Percentiles rank a stretch among this genome's conserved stretches.
Evolutionary conservation across 2,888 invertebrate genomes (phyloP).

Genomic region (Ophion ventricosus): DNA sequence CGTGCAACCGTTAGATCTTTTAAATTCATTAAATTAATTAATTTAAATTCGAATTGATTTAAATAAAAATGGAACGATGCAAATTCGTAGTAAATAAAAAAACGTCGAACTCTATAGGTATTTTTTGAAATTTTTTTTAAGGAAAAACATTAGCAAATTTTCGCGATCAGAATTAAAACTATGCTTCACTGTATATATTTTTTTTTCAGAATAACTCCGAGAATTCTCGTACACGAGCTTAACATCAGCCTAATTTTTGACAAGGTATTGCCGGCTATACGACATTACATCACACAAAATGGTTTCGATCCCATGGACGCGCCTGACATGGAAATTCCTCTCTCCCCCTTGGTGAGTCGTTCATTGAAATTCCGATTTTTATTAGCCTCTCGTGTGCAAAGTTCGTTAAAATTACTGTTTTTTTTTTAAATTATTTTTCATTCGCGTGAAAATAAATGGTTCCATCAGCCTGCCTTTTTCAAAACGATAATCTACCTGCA

Average conservation of each 20-base stretch:
- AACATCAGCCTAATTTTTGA: slow-evolving; percentile 71
- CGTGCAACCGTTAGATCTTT: neutral
- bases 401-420: neutral
- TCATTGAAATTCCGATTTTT: neutral
- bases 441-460: neutral
- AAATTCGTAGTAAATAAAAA: neutral
- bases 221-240: slow-evolving; percentile 32
- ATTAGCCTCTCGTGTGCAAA: neutral
- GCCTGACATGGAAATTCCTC: slow-evolving; percentile 58
- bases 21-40: no score
- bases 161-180: neutral
- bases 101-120: neutral
- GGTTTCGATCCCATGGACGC: slow-evolving; percentile 73
- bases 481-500: slow-evolving; percentile 69
- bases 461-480: slow-evolving; percentile 66
- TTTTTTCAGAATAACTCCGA: slow-evolving; percentile 1
- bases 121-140: neutral
- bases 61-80: neutral
- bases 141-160: neutral
- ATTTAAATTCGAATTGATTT: no score
- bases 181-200: neutral
- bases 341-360: slow-evolving; percentile 67
- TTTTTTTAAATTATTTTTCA: neutral
- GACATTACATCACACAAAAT: slow-evolving; percentile 42
- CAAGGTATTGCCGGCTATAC: slow-evolving; percentile 62